Percentiles rank a stretch among this genome's conserved stretches.
These are phyloP conservation scores for Linyphia triangularis DNA, from an alignment of 2,888 invertebrate species.

Conservation along the genomic window DNA sequence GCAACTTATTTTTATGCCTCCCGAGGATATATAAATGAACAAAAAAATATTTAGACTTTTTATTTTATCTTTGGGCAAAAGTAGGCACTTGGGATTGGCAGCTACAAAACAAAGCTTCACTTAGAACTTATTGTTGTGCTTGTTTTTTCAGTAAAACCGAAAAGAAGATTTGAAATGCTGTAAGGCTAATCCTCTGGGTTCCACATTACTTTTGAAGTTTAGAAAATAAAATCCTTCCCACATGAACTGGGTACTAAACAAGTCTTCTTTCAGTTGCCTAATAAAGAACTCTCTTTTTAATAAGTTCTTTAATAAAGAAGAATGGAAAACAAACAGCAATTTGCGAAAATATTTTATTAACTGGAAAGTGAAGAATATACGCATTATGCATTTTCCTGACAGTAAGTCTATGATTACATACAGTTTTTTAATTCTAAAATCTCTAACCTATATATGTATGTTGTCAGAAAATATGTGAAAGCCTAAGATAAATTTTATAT, in stretches of 20 bases:
- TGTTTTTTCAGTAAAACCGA: not conserved
- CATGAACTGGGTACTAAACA: not conserved
- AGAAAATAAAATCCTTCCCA: not conserved
- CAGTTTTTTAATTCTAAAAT: too few species aligned
- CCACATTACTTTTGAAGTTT: not conserved
- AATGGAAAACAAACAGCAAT: too few species aligned
- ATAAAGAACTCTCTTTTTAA: not conserved
- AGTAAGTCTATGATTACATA: too few species aligned
- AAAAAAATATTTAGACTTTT: not conserved
- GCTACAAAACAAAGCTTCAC: conserved; percentile 3
- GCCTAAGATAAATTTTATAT: too few species aligned
- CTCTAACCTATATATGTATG: too few species aligned
- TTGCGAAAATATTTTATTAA: too few species aligned
- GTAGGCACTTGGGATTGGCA: not conserved
- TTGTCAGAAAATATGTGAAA: too few species aligned
- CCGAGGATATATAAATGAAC: not conserved
- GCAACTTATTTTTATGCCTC: not conserved
- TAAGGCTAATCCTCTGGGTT: not conserved
- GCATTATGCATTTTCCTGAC: too few species aligned
- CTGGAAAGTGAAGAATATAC: too few species aligned
- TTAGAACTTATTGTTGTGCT: not conserved
- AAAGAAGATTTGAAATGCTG: not conserved
- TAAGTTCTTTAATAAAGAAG: not conserved
- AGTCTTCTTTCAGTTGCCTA: not conserved
- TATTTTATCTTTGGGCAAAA: not conserved